Evolutionary conservation across 2,113 vertebrate genomes (phyloP).

Genomic region (Crotalus helleri): DNA sequence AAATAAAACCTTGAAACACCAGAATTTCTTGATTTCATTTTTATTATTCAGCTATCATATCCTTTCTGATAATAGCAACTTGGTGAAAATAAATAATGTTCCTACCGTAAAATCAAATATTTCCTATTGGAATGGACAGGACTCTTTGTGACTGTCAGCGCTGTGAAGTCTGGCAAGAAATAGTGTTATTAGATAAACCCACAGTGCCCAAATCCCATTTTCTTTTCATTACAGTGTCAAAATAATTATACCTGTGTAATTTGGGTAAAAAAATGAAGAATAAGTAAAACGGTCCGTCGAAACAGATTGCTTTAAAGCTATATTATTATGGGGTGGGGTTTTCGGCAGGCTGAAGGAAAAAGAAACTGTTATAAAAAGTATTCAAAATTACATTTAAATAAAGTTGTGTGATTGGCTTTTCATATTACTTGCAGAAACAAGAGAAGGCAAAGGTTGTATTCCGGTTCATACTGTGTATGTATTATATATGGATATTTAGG

Average conservation of each 20-base stretch:
- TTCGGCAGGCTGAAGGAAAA: conserved; percentile 47
- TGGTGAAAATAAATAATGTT: conserved; percentile 87
- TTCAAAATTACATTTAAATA: conserved; percentile 67
- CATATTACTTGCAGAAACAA: conserved; percentile 56
- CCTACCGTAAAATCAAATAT: conserved; percentile 85
- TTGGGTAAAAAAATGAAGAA: conserved; percentile 81
- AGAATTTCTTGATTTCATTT: conserved; percentile 87
- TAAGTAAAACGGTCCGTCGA: conserved; percentile 79
- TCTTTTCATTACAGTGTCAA: conserved; percentile 88
- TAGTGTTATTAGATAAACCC: conserved; percentile 86
- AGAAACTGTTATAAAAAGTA: conserved; percentile 40
- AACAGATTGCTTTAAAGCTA: conserved; percentile 71
- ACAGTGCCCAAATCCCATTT: conserved; percentile 86
- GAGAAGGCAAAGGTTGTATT: conserved; percentile 49
- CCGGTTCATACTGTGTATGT: conserved; percentile 34
- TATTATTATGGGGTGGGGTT: conserved; percentile 72
- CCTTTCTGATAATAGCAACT: conserved; percentile 86
- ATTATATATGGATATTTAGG: background rate
- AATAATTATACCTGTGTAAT: conserved; percentile 88
- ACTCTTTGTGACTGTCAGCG: conserved; percentile 83
- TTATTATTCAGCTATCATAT: conserved; percentile 90
- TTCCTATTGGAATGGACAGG: conserved; percentile 85
- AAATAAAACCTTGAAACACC: conserved; percentile 87
- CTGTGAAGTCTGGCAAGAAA: conserved; percentile 85
- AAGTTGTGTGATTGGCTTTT: conserved; percentile 62